Evolutionary conservation across 2,888 invertebrate species (phyloP).

Genomic region (Eueremaeus valkanovi): DNA sequence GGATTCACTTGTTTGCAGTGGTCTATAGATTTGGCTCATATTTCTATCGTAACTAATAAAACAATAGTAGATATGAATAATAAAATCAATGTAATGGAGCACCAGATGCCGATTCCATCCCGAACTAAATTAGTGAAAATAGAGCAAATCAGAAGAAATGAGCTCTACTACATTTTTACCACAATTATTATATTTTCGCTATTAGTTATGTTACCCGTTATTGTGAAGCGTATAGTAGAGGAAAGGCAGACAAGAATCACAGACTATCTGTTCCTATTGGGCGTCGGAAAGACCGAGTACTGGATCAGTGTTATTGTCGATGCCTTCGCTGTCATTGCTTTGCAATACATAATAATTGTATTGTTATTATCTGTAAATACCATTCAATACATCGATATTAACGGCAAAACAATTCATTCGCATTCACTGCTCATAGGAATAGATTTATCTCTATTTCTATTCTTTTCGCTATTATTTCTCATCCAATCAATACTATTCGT

Average conservation of each 20-base stretch:
- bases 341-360: not conserved
- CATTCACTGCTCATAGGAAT: conserved; percentile 1
- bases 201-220: conserved; percentile 10
- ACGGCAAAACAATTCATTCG: not conserved
- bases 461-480: not conserved
- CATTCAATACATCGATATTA: not conserved
- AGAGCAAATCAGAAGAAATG: not conserved
- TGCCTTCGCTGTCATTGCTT: not conserved
- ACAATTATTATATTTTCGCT: not conserved
- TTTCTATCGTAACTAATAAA: not conserved
- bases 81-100: not conserved
- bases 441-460: not conserved
- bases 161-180: not conserved
- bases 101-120: not conserved
- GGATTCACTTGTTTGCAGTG: not conserved
- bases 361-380: not conserved
- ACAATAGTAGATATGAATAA: too few relatives aligned
- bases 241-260: conserved; percentile 2
- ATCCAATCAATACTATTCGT: conserved; percentile 1
- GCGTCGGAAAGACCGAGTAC: not conserved
- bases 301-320: conserved; percentile 21
- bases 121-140: not conserved
- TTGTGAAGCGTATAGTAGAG: not conserved
- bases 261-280: conserved; percentile 2
- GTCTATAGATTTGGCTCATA: conserved; percentile 1